Base-by-base conservation (phyloP, 2,113 vertebrate genomes). In the Charadrius vociferus region DNA sequence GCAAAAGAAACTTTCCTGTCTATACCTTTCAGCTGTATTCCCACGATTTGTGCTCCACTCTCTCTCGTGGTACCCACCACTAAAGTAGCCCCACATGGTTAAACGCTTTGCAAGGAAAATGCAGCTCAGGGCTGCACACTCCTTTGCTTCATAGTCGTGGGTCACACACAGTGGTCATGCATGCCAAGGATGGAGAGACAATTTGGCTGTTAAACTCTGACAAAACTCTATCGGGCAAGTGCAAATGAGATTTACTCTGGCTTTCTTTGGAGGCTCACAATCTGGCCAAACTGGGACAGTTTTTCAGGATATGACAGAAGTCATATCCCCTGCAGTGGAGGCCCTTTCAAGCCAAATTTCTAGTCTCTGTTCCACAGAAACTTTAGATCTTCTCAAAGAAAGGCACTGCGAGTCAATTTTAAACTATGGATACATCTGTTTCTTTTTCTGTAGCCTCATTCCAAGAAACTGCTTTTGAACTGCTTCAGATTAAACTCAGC, bases 341-440 rank as follows among this genome's bases (percentile, higher is more conserved):
- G n/a, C 87, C 78, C 81, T 88, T 94, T 93, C 88, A 78, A 94
- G 92, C 66, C 93, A 93, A n/a, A 75, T 93, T 93, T 94, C 61
- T 85, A 88, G 71, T 88, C 32, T 37, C 53, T 95, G 36, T 62
- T 94, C 74, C 45, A 45, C 37, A 93, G 74, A 94, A 96, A 66
- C 71, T 82, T 88, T 45, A 66, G 78, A 58, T 65, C 70, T 81
- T 84, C 90, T 45, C 58, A 63, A 67, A 89, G 80, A 85, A 94
- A 79, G 56, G 56, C 68, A 36, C 55, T 59, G 36, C 1, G 16
- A 93, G 94, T 93, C 72, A 94, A 23, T 96, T 92, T 95, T 97
- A 91, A 94, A 88, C 83, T 68, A 65, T 56, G 67, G 55, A 86
- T 88, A 61, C 72, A 95, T 94, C 90, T 93, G 83, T 87, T 95